Conservation (phyloP, 2,113 vertebrate species). For the Urocynchramus pylzowi region DNA sequence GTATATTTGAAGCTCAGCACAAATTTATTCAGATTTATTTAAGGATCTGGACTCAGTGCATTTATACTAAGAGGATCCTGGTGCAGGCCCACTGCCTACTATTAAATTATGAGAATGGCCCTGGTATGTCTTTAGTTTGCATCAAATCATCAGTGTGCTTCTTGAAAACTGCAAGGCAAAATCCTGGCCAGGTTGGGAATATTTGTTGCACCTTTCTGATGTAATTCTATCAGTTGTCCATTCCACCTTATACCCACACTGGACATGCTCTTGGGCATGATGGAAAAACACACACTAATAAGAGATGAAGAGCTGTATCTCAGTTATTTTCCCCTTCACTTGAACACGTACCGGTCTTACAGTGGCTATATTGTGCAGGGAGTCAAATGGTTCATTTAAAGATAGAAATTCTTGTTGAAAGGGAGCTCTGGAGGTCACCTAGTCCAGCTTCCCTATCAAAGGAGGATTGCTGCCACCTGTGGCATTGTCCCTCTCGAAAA, state of each 20-base stretch:
- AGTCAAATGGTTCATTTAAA: neutral
- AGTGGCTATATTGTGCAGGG: neutral
- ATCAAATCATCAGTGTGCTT: neutral
- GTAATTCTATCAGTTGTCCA: neutral
- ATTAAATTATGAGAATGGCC: neutral
- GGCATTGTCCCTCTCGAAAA: neutral
- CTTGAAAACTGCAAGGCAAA: neutral
- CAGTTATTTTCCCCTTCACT: neutral
- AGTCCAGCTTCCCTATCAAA: neutral
- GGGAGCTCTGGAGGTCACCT: neutral
- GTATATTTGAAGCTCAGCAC: neutral
- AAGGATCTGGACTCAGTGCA: neutral
- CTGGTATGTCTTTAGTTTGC: neutral
- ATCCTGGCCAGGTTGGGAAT: neutral
- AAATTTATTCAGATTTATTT: neutral
- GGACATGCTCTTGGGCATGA: neutral
- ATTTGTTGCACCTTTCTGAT: neutral
- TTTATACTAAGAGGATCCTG: neutral
- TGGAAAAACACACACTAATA: neutral
- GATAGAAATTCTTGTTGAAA: neutral
- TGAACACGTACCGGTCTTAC: neutral
- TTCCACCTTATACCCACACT: fast-evolving
- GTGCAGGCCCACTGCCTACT: neutral
- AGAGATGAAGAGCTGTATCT: neutral
- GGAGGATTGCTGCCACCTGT: neutral